Conservation (phyloP, 2,797 vertebrate genomes). For the Menidia menidia region DNA sequence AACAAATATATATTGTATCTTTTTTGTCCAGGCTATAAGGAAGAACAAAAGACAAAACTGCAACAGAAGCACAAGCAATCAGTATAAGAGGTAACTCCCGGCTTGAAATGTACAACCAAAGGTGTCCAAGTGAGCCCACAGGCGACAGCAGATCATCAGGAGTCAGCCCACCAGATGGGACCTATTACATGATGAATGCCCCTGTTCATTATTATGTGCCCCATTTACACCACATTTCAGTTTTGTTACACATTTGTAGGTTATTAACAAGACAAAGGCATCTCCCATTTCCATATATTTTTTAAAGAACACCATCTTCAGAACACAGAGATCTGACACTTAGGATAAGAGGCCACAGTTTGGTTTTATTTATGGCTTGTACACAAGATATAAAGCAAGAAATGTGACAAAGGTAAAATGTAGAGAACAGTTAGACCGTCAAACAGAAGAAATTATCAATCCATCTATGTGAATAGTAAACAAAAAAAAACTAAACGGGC, state of each 20-base stretch:
- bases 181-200: constrained; percentile 44
- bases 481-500: constrained; percentile 44
- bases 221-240: background rate
- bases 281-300: no score
- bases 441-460: constrained; percentile 31
- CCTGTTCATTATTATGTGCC: background rate
- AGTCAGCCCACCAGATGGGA: constrained; percentile 80
- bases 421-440: constrained; percentile 27
- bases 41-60: constrained; percentile 82
- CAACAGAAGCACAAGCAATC: constrained; percentile 70
- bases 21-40: constrained; percentile 39
- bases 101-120: constrained; percentile 65
- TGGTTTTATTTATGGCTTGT: constrained; percentile 58
- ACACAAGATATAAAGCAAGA: constrained; percentile 52
- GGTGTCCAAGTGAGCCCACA: constrained; percentile 3
- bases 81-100: constrained; percentile 67
- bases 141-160: constrained; percentile 79
- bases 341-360: constrained; percentile 26
- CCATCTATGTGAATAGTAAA: constrained; percentile 22
- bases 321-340: background rate
- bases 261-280: no score
- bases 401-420: constrained; percentile 16
- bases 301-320: background rate
- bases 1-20: background rate
- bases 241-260: background rate